Evolutionary conservation across 2,113 vertebrate species (phyloP).

Genomic region (Acrocephalus kingi): DNA sequence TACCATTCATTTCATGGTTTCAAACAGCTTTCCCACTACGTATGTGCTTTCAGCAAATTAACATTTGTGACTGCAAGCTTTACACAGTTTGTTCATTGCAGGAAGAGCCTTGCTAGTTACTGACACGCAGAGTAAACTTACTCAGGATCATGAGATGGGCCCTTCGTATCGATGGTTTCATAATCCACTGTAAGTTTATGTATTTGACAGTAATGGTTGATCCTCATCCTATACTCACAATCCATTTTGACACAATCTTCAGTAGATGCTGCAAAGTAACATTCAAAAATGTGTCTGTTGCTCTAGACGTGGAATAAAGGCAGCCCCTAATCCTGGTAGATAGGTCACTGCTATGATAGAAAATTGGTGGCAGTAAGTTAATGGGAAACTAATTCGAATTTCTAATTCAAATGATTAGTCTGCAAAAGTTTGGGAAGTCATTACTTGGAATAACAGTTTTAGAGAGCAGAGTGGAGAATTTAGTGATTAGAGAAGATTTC

Average conservation of each 20-base stretch:
- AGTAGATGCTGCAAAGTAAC: not conserved
- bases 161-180: accelerated
- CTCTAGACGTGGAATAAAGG: not conserved
- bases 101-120: not conserved
- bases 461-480: not conserved
- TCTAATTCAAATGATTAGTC: not conserved
- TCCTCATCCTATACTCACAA: not conserved
- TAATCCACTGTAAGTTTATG: accelerated
- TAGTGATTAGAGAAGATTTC: not conserved
- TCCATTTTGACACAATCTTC: not conserved
- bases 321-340: not conserved
- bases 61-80: not conserved
- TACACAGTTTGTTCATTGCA: not conserved
- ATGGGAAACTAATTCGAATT: not conserved
- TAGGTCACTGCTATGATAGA: not conserved
- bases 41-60: not conserved
- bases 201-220: conserved; percentile 61
- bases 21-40: not conserved
- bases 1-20: not conserved
- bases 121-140: conserved; percentile 10
- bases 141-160: conserved; percentile 51
- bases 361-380: not conserved
- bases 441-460: not conserved
- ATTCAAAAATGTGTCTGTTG: not conserved
- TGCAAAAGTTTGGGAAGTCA: not conserved